These are phyloP conservation scores for Epsilonema sp. DNA, from an alignment of 2,888 invertebrate genomes.

Conservation along the genomic window DNA sequence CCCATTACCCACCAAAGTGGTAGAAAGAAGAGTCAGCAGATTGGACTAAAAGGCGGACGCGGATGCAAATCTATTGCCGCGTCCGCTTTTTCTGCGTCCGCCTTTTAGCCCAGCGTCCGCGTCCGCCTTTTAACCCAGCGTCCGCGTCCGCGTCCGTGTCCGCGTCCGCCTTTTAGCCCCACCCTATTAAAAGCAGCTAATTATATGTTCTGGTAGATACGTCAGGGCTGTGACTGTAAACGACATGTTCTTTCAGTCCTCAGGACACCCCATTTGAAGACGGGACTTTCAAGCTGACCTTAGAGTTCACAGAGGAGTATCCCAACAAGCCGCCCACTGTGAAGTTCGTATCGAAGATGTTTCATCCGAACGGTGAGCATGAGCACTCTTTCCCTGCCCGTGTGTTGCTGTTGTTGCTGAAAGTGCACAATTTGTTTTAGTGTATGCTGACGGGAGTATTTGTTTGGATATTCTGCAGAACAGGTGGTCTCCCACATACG, in stretches of 20 bases:
- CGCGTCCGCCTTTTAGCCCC: no score
- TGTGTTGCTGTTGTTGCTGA: neutral
- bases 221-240: no score
- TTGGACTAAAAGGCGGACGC: no score
- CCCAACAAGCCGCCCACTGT: constrained; percentile 99
- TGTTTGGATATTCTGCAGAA: constrained; percentile 98
- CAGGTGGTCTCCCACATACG: constrained; percentile 99
- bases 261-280: constrained; percentile 86
- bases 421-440: constrained; percentile 35
- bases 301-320: constrained; percentile 99
- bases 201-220: no score
- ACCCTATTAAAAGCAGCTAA: no score
- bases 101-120: no score
- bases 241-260: constrained; percentile 51
- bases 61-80: no score
- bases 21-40: no score
- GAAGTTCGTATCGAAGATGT: constrained; percentile 99
- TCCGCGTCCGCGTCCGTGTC: no score
- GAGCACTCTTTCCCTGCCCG: neutral
- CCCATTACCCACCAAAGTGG: no score
- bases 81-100: no score
- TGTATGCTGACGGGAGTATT: constrained; percentile 96
- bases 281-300: constrained; percentile 95
- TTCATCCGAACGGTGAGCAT: constrained; percentile 68
- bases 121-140: no score